Base-by-base conservation (phyloP, 2,113 vertebrate genomes). In the Chionomys nivalis region DNA sequence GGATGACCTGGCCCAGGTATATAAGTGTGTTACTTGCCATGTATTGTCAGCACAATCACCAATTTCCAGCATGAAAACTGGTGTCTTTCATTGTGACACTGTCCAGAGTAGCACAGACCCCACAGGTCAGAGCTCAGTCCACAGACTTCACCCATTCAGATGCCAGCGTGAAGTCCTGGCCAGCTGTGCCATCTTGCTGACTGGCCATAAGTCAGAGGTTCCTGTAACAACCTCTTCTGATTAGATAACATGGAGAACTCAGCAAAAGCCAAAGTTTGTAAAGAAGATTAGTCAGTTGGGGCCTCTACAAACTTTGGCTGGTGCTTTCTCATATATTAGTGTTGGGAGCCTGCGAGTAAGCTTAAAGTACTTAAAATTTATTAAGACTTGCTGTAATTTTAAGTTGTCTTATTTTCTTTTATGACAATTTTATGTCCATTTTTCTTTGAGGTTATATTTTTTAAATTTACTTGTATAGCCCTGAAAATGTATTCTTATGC, bases 341-440 rank as follows among this genome's bases (percentile, higher is more conserved):
- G 61, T 65, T 26, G 16, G 8, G 42, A 36, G 42, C 61, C 28
- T 23, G 39, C 12, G 12, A 86, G 2, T 42, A 61, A 47, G 36
- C 61, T 87, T 49, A n/a, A n/a, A n/a, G n/a, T n/a, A 33, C 70
- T 91, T 47, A 86, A 52, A 44, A 73, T 87, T 81, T 61, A 92
- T 89, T 73, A 90, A 39, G 5, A 23, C 26, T 91, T 93, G 23
- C 63, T 87, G 0, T 75, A 88, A 61, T 65, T 75, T 79, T 76
- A 89, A 83, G 55, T 82, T 87, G 91, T 90, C 65, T 96, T 68
- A 66, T 36, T 55, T 94, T 95, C 47, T 78, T 85, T 26, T 21
- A 42, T 76, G 55, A 44, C 26, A 91, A n/a, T 55, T 97, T 94
- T 33, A 82, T 79, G 28, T 72, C 7, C 12, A 31, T 70, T 87